phyloP scores from a whole-genome alignment of 2,888 invertebrate species.

The Tenthredo notha region DNA sequence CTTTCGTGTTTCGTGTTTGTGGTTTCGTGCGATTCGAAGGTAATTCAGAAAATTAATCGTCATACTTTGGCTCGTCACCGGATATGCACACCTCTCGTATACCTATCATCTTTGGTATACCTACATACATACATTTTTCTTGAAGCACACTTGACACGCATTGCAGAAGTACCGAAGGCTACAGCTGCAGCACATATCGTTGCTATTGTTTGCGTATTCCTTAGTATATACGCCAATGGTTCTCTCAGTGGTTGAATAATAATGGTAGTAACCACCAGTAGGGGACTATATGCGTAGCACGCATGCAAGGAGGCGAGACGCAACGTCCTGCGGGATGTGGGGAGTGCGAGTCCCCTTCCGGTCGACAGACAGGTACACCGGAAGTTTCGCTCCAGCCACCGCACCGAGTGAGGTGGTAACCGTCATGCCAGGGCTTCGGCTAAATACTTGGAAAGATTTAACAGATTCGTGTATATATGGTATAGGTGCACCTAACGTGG shows the following conservation, averaged over 20 bases:
- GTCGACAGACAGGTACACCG: constrained; percentile 66
- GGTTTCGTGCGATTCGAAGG: background rate
- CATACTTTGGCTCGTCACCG: background rate
- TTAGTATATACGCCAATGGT: constrained; percentile 23
- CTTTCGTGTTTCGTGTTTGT: background rate
- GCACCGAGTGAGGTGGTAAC: constrained; percentile 55
- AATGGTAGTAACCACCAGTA: background rate
- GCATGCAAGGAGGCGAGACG: constrained; percentile 47
- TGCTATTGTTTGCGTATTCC: constrained; percentile 7
- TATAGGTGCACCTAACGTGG: background rate
- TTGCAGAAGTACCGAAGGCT: background rate
- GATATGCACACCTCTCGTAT: constrained; percentile 18
- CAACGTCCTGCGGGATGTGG: constrained; percentile 56
- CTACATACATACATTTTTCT: background rate
- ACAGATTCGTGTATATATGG: constrained; percentile 59
- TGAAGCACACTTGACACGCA: constrained; percentile 15
- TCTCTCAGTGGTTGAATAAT: constrained; percentile 37
- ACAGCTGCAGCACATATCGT: background rate
- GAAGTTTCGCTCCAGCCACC: constrained; percentile 65
- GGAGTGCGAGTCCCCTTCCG: constrained; percentile 63
- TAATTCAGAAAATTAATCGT: constrained; percentile 21
- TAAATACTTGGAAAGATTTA: constrained; percentile 63
- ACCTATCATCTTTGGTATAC: background rate
- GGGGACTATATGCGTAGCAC: constrained; percentile 48
- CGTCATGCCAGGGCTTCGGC: constrained; percentile 62